Evolutionary conservation across 2,113 vertebrate species (phyloP), one percentile per base, ranked within the genome.

Genomic region (Electrona antarctica): DNA sequence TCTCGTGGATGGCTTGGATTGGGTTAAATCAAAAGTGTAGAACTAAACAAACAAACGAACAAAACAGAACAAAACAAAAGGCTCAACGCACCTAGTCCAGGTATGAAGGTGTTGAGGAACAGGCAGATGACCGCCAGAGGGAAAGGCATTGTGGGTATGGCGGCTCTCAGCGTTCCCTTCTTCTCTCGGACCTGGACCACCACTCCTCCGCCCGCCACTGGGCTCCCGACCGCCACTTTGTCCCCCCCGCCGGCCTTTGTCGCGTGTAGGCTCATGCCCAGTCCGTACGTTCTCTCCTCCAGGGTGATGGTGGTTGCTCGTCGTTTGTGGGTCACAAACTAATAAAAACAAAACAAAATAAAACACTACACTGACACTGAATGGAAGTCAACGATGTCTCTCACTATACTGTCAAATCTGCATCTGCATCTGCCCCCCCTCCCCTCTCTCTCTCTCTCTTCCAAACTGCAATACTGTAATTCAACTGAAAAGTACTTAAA

Each of bases 71-170:
- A 66, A 51, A 52, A 66, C 50, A 15, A 63, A 7, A 58, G 68
- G 60, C 13, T 13, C 0, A 2, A 85, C 97, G 97, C 90, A 98
- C 97, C 97, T 61, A 98, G 86, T 83, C 97, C 97, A 13, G 97
- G 97, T 84, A 98, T 93, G 90, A 98, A 98, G 73, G 97, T 98
- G 93, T 98, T 98, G 86, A 98, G 95, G 85, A 98, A 98, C 69
- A 98, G 92, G 84, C 97, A 98, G 88, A 98, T 92, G 81, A 98
- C 96, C 2, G 97, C 97, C 86, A 98, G 90, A 1, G 96, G 97
- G 86, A 98, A 97, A 9, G 97, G 97, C 97, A 98, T 97, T 82
- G 94, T 97, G 71, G 97, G 97, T 91, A 98, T 98, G 15, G 97
- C 97, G 11, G 97, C 96, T 48, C 97, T 93, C 71, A 98, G 88